Conservation (phyloP, 2,113 vertebrate species). For the Noturus placidus region DNA sequence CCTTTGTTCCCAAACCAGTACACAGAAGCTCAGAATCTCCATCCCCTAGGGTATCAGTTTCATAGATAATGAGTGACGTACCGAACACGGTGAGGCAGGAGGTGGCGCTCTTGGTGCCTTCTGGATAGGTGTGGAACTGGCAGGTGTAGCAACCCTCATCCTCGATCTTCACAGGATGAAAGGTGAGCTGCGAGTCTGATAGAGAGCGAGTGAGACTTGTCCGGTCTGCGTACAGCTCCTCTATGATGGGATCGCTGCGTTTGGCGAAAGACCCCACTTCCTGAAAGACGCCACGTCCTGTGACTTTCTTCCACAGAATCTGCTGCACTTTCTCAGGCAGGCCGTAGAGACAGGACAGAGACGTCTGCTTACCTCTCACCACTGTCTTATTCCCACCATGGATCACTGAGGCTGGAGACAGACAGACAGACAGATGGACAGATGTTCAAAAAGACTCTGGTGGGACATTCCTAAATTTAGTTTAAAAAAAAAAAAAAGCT, state of each 20-base stretch:
- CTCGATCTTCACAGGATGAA: conserved; percentile 66
- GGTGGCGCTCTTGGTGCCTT: conserved; percentile 62
- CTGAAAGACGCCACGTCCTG: conserved; percentile 44
- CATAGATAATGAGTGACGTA: neutral
- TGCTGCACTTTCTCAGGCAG: conserved; percentile 73
- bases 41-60: too few species aligned
- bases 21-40: neutral
- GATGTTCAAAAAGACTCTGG: neutral
- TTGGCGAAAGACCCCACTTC: conserved; percentile 69
- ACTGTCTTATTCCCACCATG: conserved; percentile 70
- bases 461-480: neutral
- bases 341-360: conserved; percentile 70
- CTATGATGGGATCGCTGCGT: conserved; percentile 67
- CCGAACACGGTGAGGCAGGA: conserved; percentile 72
- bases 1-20: neutral
- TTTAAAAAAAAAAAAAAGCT: too few species aligned
- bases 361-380: conserved; percentile 67
- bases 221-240: conserved; percentile 66
- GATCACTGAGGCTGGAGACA: conserved; percentile 43
- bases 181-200: conserved; percentile 66
- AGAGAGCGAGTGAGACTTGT: conserved; percentile 66
- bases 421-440: neutral
- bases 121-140: conserved; percentile 61
- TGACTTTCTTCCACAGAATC: conserved; percentile 64
- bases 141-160: conserved; percentile 79